Evolutionary conservation across 37 sponge, comb jelly and placozoan species (phyloP), one percentile per base, ranked within the genome.

Genomic region (Aplysina aerophoba): DNA sequence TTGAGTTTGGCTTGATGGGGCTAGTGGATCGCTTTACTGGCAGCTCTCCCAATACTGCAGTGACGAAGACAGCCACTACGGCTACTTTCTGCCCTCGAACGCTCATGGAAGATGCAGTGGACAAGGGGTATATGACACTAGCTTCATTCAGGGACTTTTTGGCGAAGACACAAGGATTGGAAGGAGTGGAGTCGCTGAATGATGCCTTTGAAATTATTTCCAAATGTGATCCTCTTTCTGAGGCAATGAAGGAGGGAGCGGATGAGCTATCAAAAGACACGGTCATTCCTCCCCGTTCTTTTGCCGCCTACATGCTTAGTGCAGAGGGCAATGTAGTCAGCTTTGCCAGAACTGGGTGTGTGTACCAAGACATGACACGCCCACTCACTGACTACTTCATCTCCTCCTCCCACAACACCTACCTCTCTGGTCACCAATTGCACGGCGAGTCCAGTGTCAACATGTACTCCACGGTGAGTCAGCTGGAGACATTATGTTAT

Each of bases 391-490:
- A 85, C 25, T 92, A 92, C 84, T 92, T 88, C 81, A 88, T 92
- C 36, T 85, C 92, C 19, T 88, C 92, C 19, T 92, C 92, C 15
- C 92, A 92, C 73, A 92, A 92, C 74, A 92, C 92, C 17, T 92
- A 92, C 80, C 87, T 92, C 66, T 85, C 89, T 58, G 92, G 92
- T 15, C 87, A 88, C 62, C 92, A 92, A 65, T 80, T 92, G 68
- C 56, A 74, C 35, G 92, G 92, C 30, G 89, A 88, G 59, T 92
- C 92, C 4, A 84, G 74, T 4, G 80, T 85, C 20, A 27, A 40
- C 78, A 92, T 88, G 89, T 92, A 92, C 79, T 60, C 75, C 21
- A 54, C 50, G 79, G 91, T 90, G 37, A 78, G 88, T 59, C 22
- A 3, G 15, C n/a, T n/a, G 5, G 15, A 5, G 19, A 22, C 4